Evolutionary conservation across 2,113 vertebrate species (phyloP), one percentile per base, ranked within the genome.

Genomic region (Bubalus kerabau): DNA sequence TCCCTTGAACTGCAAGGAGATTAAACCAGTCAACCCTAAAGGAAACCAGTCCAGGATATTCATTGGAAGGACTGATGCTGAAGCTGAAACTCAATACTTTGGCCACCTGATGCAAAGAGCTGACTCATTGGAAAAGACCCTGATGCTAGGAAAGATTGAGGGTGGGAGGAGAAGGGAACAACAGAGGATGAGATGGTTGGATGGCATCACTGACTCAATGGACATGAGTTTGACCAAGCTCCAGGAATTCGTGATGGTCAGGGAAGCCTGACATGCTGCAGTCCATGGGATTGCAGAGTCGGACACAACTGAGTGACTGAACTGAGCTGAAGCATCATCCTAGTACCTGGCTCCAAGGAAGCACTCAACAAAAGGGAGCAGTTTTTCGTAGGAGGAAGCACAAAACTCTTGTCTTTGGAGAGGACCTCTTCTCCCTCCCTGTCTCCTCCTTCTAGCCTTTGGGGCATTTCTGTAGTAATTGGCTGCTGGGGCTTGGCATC

Each of bases 401-500:
- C 1, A 17, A 80, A 93, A 36, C 67, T 95, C 50, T 86, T 48
- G 52, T 67, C 50, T 97, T 96, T 76, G 46, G 64, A 93, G 36
- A 82, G 43, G 71, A 11, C 23, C 23, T 32, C 19, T 50, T 91
- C 46, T 89, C 11, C 92, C 83, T 96, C 64, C 32, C 60, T 84
- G 71, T 80, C 50, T 83, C 78, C 9, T 91, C 82, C 57, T 97
- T 43, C 62, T 64, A 80, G 93, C 71, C 83, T 94, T 87, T 76
- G 91, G 97, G 82, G 32, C 16, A 62, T 67, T 96, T 96, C 86
- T 91, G 46, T 86, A 90, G 96, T 95, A 89, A 98, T 81, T 95
- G 88, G 94, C 90, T 96, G 76, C 88, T 89, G 54, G 94, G 89
- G 92, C 74, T 94, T 95, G 84, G 87, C 94, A 97, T 97, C 94